phyloP scores from a whole-genome alignment of 2,888 invertebrate species.

The Epinotia brunnichana region DNA sequence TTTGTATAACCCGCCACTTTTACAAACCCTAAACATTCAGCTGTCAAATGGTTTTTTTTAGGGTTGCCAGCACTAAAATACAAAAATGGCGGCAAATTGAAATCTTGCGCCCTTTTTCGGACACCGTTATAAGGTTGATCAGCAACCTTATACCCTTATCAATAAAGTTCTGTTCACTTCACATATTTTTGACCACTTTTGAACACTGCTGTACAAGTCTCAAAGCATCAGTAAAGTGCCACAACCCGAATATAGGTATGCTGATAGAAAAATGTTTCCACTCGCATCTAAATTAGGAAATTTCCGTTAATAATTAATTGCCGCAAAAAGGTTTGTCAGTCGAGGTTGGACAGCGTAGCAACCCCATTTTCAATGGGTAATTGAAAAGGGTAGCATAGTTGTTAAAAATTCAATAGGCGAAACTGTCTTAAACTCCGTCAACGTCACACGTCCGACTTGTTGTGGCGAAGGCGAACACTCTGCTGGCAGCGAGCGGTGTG shows the following conservation, averaged over 20 bases:
- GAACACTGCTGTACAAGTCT: background rate
- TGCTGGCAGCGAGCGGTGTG: constrained; percentile 16
- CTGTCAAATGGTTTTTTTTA: too few species aligned
- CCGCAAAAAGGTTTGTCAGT: constrained; percentile 82
- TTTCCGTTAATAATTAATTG: constrained; percentile 79
- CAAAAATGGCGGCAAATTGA: too few species aligned
- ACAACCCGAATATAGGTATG: constrained; percentile 1
- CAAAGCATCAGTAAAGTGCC: background rate
- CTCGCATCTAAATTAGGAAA: constrained; percentile 79
- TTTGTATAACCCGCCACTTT: too few species aligned
- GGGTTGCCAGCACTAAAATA: too few species aligned
- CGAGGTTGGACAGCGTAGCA: constrained; percentile 77
- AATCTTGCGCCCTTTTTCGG: too few species aligned
- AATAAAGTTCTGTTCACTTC: too few species aligned
- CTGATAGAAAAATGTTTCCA: constrained; percentile 59
- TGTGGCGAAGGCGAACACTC: constrained; percentile 50
- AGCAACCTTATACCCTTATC: too few species aligned
- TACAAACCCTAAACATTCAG: too few species aligned
- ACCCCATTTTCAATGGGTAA: constrained; percentile 79
- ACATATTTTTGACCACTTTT: too few species aligned
- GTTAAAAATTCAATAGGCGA: constrained; percentile 78
- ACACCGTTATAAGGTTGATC: too few species aligned
- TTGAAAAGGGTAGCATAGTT: constrained; percentile 79
- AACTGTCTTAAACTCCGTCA: constrained; percentile 62
- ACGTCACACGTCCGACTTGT: constrained; percentile 56